Evolutionary conservation across 2,797 vertebrate genomes (phyloP), one percentile per base, ranked within the genome.

Genomic region (Gymnodraco acuticeps): DNA sequence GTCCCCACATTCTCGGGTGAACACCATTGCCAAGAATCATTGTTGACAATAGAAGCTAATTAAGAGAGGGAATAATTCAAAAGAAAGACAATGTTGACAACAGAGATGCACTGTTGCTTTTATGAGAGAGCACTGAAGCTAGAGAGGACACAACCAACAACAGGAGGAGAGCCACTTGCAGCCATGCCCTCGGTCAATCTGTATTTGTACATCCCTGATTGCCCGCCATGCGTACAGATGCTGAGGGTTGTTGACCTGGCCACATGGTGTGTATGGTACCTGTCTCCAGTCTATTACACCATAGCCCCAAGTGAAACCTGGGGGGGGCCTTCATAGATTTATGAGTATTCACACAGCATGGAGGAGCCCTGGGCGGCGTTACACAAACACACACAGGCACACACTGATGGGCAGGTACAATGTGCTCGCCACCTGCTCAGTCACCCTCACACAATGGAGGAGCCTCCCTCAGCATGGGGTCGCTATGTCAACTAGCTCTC

Each of bases 211-310:
- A 41, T 73, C 68, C 41, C 11, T 87, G 75, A 85, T 88, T 78
- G 66, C 71, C 42, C 63, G 53, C 71, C 65, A 52, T 82, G 80
- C 55, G 27, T 75, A 77, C 87, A 90, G 88, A 89, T 87, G 88
- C 76, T 77, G 81, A 66, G 81, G 67, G 82, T 77, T 77, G 82
- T 51, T 90, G 86, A 89, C 87, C 86, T 59, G 73, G 73, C 76
- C 83, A 72, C 78, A 70, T 83, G 75, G 58, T 73, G 78, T 70
- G 70, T 71, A 70, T 43, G 72, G 54, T 60, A 55, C 19, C 6
- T 12, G 70, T 85, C 72, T 80, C 47, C 43, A 53, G 66, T 79
- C 75, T 54, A 82, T 88, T 80, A 82, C 81, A 75, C 81, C 10
- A 5, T 52, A 73, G 77, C 87, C 88, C 53, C 16, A 33, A 83